phyloP scores from a whole-genome alignment of 2,888 invertebrate species.

The Xylocampa areola region DNA sequence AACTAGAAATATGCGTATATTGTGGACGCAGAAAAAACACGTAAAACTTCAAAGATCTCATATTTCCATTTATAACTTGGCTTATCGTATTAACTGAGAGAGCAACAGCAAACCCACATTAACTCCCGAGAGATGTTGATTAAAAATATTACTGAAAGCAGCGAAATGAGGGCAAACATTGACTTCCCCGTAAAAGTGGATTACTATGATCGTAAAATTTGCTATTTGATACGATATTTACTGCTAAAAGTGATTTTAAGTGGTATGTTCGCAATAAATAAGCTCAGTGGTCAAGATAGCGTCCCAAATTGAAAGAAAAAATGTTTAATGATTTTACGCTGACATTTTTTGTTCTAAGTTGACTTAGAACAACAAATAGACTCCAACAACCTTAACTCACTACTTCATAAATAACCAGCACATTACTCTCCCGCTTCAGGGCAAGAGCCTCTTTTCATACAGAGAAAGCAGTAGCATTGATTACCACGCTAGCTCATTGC shows the following conservation, averaged over 20 bases:
- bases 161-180: slow-evolving; percentile 52
- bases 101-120: slow-evolving; percentile 18
- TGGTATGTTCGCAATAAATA: slow-evolving; percentile 6
- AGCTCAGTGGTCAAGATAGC: neutral
- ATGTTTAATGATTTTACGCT: too few relatives aligned
- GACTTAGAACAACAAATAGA: too few relatives aligned
- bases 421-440: too few relatives aligned
- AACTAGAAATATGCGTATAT: too few relatives aligned
- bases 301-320: too few relatives aligned
- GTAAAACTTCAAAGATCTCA: neutral
- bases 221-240: slow-evolving; percentile 24
- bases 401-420: too few relatives aligned
- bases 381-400: too few relatives aligned
- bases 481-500: too few relatives aligned
- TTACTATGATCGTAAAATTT: slow-evolving; percentile 48
- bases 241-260: slow-evolving; percentile 8
- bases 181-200: slow-evolving; percentile 48
- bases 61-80: slow-evolving; percentile 33
- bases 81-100: slow-evolving; percentile 33
- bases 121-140: slow-evolving; percentile 44
- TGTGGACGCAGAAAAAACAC: too few relatives aligned
- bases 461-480: too few relatives aligned
- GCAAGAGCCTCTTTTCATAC: too few relatives aligned
- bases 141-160: slow-evolving; percentile 53
- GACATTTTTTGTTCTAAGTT: too few relatives aligned